Percentiles rank a stretch among this genome's conserved stretches.
phyloP scores from a whole-genome alignment of 1,140 invertebrate species.

The Ditylenchus dipsaci region DNA sequence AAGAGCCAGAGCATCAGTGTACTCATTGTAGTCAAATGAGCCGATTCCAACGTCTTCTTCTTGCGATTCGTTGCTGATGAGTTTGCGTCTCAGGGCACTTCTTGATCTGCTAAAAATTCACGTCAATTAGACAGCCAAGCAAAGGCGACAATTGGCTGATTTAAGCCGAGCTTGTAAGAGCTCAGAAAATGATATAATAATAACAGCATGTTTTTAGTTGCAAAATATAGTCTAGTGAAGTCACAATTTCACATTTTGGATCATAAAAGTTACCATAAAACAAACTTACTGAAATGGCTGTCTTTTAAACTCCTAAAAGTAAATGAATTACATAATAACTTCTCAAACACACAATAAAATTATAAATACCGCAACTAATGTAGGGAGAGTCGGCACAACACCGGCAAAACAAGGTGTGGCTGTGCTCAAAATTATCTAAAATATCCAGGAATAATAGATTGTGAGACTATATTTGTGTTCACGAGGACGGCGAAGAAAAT shows the following conservation, averaged over 20 bases:
- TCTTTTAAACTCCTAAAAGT: too few species aligned
- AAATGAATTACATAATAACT: slow-evolving; percentile 13
- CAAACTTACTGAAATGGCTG: too few species aligned
- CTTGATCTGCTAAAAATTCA: too few species aligned
- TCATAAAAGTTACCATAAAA: too few species aligned
- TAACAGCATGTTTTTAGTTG: too few species aligned
- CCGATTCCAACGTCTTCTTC: slow-evolving; percentile 56
- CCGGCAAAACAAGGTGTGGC: slow-evolving; percentile 60
- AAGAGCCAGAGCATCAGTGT: slow-evolving; percentile 48
- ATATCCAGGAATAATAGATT: too few species aligned
- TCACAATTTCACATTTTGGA: too few species aligned
- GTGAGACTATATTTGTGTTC: too few species aligned
- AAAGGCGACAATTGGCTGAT: not conserved
- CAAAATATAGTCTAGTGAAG: too few species aligned
- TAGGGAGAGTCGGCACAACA: slow-evolving; percentile 54
- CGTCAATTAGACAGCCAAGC: not conserved
- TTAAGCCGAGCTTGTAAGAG: too few species aligned
- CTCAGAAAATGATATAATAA: too few species aligned
- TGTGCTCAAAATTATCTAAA: slow-evolving; percentile 55
- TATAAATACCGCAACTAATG: slow-evolving; percentile 36
- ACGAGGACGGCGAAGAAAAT: too few species aligned
- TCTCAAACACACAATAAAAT: slow-evolving; percentile 34
- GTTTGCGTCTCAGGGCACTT: slow-evolving; percentile 5
- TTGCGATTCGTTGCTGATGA: slow-evolving; percentile 37
- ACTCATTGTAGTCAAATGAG: slow-evolving; percentile 56